Percentiles rank a stretch among this genome's conserved stretches.
Conservation (phyloP, 2,888 invertebrate species). For the Entomobrya proxima region DNA sequence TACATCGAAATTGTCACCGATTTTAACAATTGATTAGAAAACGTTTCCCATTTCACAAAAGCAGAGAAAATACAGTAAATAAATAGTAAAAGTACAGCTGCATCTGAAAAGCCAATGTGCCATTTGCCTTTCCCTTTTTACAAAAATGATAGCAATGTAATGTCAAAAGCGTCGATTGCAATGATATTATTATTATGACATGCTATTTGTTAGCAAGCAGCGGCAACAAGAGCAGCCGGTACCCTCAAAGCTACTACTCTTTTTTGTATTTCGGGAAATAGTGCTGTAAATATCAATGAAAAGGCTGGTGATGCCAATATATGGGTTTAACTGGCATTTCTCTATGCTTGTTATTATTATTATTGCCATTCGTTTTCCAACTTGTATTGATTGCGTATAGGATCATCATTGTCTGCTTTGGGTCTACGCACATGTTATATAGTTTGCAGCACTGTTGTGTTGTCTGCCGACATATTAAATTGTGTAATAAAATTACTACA, state of each 20-base stretch:
- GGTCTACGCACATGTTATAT: too few species aligned
- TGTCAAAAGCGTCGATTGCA: neutral
- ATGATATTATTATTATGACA: neutral
- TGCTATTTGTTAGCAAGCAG: neutral
- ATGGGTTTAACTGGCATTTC: conserved; percentile 24
- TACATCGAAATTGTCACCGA: too few species aligned
- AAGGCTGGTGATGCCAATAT: conserved; percentile 35
- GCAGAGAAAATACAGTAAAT: too few species aligned
- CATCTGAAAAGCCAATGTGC: too few species aligned
- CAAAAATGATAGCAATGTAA: too few species aligned
- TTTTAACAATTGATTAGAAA: too few species aligned
- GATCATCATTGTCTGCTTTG: too few species aligned
- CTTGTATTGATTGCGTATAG: neutral
- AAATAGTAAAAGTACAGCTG: too few species aligned
- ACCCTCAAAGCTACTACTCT: conserved; percentile 47
- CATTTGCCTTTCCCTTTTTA: too few species aligned
- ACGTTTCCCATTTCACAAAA: too few species aligned
- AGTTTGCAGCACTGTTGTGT: neutral
- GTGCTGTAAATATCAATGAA: conserved; percentile 53
- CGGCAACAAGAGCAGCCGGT: conserved; percentile 12
- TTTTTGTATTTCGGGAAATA: conserved; percentile 24
- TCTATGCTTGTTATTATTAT: neutral
- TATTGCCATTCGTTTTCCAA: neutral
- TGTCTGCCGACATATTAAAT: neutral
- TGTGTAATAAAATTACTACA: conserved; percentile 20